phyloP scores from a whole-genome alignment of 2,797 vertebrate genomes.

The Mallotus villosus region DNA sequence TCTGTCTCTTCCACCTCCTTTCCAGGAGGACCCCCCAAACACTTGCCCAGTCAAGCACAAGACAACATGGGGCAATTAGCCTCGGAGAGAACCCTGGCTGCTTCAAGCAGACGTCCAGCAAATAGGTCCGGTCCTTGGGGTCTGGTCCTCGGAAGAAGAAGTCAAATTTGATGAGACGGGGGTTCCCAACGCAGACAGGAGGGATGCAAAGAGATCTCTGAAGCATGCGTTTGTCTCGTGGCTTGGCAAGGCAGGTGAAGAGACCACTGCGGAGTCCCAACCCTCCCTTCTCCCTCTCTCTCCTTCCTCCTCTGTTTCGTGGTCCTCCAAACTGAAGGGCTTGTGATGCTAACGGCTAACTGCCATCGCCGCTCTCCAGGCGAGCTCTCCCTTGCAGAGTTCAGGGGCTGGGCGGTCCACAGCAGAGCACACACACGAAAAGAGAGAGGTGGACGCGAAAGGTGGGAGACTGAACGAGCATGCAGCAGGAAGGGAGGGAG shows the following conservation, averaged over 20 bases:
- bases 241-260: slow-evolving; percentile 35
- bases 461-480: neutral
- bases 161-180: neutral
- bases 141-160: neutral
- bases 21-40: too few relatives aligned
- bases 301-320: slow-evolving; percentile 16
- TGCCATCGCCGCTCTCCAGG: slow-evolving; percentile 43
- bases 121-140: slow-evolving; percentile 34
- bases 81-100: neutral
- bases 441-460: neutral
- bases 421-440: neutral
- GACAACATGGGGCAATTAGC: too few relatives aligned
- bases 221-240: neutral
- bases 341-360: slow-evolving; percentile 67
- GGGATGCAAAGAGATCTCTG: neutral
- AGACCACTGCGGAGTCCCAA: slow-evolving; percentile 35
- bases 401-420: slow-evolving; percentile 6
- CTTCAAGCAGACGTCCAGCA: slow-evolving; percentile 24
- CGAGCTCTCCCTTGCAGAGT: slow-evolving; percentile 27
- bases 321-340: slow-evolving; percentile 13
- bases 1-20: too few relatives aligned
- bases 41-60: too few relatives aligned
- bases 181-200: neutral
- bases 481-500: neutral
- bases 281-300: slow-evolving; percentile 16